A percentile compares a stretch with the other conserved stretches of the same genome.
phyloP scores from a whole-genome alignment of 2,888 invertebrate species.

The Polymixis lichenea region DNA sequence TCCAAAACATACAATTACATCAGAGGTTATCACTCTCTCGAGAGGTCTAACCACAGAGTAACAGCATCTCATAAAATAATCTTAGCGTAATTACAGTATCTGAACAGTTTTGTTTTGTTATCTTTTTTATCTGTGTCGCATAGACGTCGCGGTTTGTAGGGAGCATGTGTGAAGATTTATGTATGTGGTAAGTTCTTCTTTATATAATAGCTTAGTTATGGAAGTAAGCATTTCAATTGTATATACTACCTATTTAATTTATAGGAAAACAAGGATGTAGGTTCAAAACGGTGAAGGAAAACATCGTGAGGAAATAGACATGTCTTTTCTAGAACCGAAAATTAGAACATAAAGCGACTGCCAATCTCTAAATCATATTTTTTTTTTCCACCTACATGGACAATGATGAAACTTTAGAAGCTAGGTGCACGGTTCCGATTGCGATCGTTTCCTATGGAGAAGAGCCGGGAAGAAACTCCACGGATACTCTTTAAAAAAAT shows the following conservation, averaged over 20 bases:
- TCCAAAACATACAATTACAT: conserved; percentile 22
- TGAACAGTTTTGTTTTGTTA: conserved; percentile 19
- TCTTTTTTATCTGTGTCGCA: conserved; percentile 33
- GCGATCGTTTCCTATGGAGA: no score
- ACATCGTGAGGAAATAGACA: background rate
- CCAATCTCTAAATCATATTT: no score
- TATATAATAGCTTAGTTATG: background rate
- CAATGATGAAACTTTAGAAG: no score
- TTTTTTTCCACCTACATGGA: no score
- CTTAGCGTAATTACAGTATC: conserved; percentile 42
- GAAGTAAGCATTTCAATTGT: background rate
- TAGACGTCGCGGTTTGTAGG: background rate
- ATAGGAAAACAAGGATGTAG: no score
- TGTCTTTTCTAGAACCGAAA: background rate
- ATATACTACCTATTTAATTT: no score
- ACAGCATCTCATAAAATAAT: conserved; percentile 16
- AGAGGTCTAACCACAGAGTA: conserved; percentile 27
- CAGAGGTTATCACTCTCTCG: conserved; percentile 14
- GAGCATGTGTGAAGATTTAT: background rate
- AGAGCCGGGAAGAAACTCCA: no score
- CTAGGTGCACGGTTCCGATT: no score
- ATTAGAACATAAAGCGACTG: background rate
- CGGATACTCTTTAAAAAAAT: no score
- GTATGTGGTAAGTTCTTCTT: conserved; percentile 9
- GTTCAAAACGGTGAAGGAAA: background rate